A percentile compares a stretch with the other conserved stretches of the same genome.
Evolutionary conservation across 2,113 vertebrate species (phyloP).

Genomic region (Dissostichus mawsoni): DNA sequence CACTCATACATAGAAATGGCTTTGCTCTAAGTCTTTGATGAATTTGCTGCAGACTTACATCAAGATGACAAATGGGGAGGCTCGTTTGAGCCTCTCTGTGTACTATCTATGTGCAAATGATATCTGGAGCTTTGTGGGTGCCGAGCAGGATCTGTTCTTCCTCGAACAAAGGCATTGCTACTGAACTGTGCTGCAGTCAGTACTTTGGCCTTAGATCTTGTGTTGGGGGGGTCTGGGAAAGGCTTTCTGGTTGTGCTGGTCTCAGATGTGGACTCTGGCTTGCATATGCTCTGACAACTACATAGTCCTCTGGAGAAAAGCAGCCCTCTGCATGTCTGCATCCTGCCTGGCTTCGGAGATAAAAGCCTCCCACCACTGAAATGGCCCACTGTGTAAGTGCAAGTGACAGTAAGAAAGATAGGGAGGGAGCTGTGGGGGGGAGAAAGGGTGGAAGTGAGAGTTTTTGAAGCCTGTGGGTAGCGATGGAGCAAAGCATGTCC

Average conservation of each 20-base stretch:
- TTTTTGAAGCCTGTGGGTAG: conserved; percentile 57
- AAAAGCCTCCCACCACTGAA: conserved; percentile 68
- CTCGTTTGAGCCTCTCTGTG: conserved; percentile 12
- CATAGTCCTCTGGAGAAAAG: conserved; percentile 48
- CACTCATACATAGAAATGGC: background rate
- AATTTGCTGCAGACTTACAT: conserved; percentile 60
- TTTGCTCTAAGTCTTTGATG: conserved; percentile 35
- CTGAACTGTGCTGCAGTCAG: conserved; percentile 21
- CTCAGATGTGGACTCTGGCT: conserved; percentile 61
- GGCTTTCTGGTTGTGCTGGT: conserved; percentile 41
- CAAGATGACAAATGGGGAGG: conserved; percentile 41
- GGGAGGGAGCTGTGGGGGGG: conserved; percentile 33
- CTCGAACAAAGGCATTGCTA: conserved; percentile 31
- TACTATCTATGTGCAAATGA: conserved; percentile 14
- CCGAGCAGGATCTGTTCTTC: conserved; percentile 23
- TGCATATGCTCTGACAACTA: conserved; percentile 50
- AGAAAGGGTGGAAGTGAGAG: conserved; percentile 34
- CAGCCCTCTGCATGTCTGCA: conserved; percentile 59
- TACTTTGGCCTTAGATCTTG: conserved; percentile 47
- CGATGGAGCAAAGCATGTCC: conserved; percentile 42
- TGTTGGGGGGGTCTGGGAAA: conserved; percentile 34
- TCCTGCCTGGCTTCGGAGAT: conserved; percentile 66
- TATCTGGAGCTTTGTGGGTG: conserved; percentile 22
- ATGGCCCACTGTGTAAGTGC: conserved; percentile 66
- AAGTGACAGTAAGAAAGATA: conserved; percentile 68